These are phyloP conservation scores for Latrodectus elegans DNA, from an alignment of 2,888 invertebrate genomes.

Conservation along the genomic window DNA sequence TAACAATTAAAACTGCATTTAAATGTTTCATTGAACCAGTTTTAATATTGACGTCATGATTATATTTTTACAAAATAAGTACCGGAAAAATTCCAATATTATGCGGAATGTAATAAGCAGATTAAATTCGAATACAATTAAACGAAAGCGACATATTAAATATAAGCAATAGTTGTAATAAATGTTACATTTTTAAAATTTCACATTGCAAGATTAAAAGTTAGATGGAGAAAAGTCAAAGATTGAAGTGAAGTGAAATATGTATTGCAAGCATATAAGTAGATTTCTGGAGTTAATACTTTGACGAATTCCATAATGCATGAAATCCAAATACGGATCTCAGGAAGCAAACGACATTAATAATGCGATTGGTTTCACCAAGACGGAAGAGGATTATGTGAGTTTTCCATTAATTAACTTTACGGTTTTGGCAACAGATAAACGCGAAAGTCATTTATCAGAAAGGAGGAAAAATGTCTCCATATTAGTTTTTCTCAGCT, in stretches of 20 bases:
- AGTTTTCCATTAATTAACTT: slow-evolving; percentile 54
- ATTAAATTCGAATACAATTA: too few relatives aligned
- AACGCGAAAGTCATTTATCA: slow-evolving; percentile 47
- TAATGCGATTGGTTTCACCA: slow-evolving; percentile 26
- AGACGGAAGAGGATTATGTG: slow-evolving; percentile 34
- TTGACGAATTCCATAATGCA: slow-evolving; percentile 53
- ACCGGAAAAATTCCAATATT: too few relatives aligned
- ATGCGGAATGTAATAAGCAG: too few relatives aligned
- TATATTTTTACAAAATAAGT: too few relatives aligned
- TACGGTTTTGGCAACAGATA: slow-evolving; percentile 47
- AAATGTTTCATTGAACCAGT: too few relatives aligned
- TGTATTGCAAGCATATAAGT: neutral
- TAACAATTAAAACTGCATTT: too few relatives aligned
- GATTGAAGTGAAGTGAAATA: neutral
- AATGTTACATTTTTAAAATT: too few relatives aligned
- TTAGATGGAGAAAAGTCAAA: neutral
- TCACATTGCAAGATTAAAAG: too few relatives aligned
- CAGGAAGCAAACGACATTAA: slow-evolving; percentile 42
- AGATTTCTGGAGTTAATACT: neutral
- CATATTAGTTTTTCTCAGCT: too few relatives aligned
- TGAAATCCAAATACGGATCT: slow-evolving; percentile 23
- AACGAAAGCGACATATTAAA: too few relatives aligned
- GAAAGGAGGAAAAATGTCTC: neutral
- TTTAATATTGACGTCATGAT: too few relatives aligned
- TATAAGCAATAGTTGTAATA: too few relatives aligned